Conservation (phyloP, 2,888 invertebrate genomes). For the Synanthedon andrenaeformis region DNA sequence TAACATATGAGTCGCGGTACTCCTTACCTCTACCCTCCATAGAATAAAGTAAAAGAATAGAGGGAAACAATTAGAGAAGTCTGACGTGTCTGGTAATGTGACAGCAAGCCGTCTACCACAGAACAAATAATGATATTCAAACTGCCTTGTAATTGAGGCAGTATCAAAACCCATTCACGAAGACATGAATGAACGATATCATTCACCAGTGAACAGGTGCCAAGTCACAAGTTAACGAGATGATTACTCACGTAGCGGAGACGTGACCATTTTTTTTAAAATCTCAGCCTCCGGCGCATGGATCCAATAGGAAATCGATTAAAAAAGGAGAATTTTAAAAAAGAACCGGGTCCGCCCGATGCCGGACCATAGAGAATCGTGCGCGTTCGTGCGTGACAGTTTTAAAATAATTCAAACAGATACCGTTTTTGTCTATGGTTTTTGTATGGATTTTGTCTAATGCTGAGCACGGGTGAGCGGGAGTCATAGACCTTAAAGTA, state of each 20-base stretch:
- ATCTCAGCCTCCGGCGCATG: constrained; percentile 20
- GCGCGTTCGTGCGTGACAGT: constrained; percentile 30
- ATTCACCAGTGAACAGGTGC: constrained; percentile 16
- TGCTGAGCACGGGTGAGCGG: constrained; percentile 16
- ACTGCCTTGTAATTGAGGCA: neutral
- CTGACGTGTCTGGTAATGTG: too few relatives aligned
- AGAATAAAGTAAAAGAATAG: too few relatives aligned
- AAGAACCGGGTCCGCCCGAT: constrained; percentile 20
- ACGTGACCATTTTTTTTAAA: constrained; percentile 30
- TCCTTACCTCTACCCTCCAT: too few relatives aligned
- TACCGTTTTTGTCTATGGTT: constrained; percentile 25
- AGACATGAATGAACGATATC: constrained; percentile 4
- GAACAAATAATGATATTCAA: neutral
- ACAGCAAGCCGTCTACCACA: neutral
- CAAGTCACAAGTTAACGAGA: constrained; percentile 52
- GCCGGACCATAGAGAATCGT: constrained; percentile 33
- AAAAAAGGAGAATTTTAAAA: constrained; percentile 13
- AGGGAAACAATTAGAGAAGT: too few relatives aligned
- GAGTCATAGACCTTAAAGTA: constrained; percentile 9
- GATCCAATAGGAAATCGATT: constrained; percentile 15
- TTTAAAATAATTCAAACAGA: constrained; percentile 32
- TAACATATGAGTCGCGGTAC: too few relatives aligned
- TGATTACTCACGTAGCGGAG: constrained; percentile 43
- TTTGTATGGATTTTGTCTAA: constrained; percentile 10
- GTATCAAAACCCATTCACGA: constrained; percentile 5